Percentiles rank a stretch among this genome's conserved stretches.
phyloP scores from a whole-genome alignment of 2,797 vertebrate species.

The Coranthus polyacanthus region DNA sequence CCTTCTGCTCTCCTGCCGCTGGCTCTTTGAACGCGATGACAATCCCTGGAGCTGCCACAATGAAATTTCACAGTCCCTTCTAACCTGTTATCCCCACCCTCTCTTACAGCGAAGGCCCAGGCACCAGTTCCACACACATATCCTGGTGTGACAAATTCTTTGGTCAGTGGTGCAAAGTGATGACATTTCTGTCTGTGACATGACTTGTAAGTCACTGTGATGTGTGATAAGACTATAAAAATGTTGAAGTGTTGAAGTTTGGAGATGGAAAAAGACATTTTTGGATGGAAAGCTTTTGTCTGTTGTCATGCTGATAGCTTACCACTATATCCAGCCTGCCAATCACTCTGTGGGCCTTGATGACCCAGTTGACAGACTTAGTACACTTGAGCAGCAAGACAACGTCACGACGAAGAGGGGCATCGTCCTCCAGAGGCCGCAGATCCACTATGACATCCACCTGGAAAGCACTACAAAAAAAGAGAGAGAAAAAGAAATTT shows the following conservation, averaged over 20 bases:
- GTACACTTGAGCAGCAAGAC: slow-evolving; percentile 92
- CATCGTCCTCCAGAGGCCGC: slow-evolving; percentile 85
- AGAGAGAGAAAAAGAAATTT: slow-evolving; percentile 14
- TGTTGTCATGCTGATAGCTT: slow-evolving; percentile 67
- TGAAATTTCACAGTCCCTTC: slow-evolving; percentile 66
- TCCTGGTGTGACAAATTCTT: slow-evolving; percentile 44
- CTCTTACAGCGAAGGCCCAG: slow-evolving; percentile 26
- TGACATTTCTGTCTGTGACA: slow-evolving; percentile 48
- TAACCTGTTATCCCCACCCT: slow-evolving; percentile 44
- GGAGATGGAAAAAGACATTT: neutral
- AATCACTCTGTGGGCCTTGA: slow-evolving; percentile 88
- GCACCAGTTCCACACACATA: slow-evolving; percentile 42
- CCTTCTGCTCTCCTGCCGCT: neutral
- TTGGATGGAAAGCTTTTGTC: slow-evolving; percentile 11
- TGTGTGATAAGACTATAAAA: slow-evolving; percentile 28
- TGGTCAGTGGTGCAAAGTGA: slow-evolving; percentile 37
- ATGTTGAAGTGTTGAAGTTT: neutral
- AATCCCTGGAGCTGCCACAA: slow-evolving; percentile 46
- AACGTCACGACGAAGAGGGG: slow-evolving; percentile 85
- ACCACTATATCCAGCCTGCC: slow-evolving; percentile 93
- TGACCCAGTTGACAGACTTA: slow-evolving; percentile 97
- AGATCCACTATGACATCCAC: slow-evolving; percentile 96
- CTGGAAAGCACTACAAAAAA: slow-evolving; percentile 90
- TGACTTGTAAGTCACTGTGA: slow-evolving; percentile 14
- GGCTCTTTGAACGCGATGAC: slow-evolving; percentile 48